Base-by-base conservation (phyloP, 2,113 vertebrate species). In the Gymnocephalus cernua region DNA sequence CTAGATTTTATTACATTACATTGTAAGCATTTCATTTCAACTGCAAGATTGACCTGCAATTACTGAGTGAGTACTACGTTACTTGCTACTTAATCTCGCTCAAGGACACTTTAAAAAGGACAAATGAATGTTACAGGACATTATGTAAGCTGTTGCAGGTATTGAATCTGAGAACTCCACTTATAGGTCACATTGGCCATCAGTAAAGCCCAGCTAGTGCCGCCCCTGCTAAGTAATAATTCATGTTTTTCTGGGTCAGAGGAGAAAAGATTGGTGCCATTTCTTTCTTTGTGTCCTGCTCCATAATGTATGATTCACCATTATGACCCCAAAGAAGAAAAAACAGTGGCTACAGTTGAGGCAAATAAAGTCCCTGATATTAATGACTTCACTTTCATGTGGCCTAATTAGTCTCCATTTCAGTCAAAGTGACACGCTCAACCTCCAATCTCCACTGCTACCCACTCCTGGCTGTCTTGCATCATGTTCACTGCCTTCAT, bases 231-330 rank as follows among this genome's bases (percentile, higher is more conserved):
- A 32, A 77, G 58, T 29, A 77, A 82, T 87, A 82, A 80, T 65
- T 86, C 61, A 78, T 74, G 66, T 71, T 87, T 86, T 78, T 84
- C 76, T 84, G 63, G 76, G 76, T 84, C 83, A 90, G 54, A 56
- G 23, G 41, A 79, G 53, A 70, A 69, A 50, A 53, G 21, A 77
- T n/a, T 13, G 58, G 14, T 68, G 38, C 10, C 27, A 41, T 27
- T 27, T 35, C 67, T 47, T 67, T 15, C 23, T 57, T 21, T 69
- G 10, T 41, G 38, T 47, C 35, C 64, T 63, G 16, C 44, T 63
- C 44, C 29, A 61, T 65, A 66, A 83, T 68, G 21, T 27, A 66
- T 80, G 27, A 15, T 35, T 35, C 48, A 69, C 27, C 47, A 81
- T 79, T 72, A 58, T 4, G 23, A 56, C 59, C 27, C 47, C 35